Percentiles rank a stretch among this genome's conserved stretches.
Conservation (phyloP, 2,113 vertebrate species). For the Scomber scombrus region DNA sequence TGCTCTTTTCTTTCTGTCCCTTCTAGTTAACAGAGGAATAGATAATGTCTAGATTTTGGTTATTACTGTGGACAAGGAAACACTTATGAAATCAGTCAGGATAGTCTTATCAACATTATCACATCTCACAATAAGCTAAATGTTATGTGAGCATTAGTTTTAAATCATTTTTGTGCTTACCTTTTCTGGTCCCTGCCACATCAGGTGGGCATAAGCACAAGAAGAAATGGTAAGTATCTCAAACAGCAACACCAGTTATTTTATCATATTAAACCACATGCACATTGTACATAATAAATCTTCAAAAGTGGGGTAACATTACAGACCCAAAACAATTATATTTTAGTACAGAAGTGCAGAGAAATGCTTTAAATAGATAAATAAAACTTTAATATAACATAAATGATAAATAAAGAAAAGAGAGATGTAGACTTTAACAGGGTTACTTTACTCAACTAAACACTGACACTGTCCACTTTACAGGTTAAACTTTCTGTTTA, state of each 20-base stretch:
- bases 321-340: background rate
- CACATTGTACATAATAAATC: background rate
- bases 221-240: constrained; percentile 69
- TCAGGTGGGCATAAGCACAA: constrained; percentile 71
- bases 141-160: background rate
- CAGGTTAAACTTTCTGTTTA: too few relatives aligned
- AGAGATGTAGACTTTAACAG: background rate
- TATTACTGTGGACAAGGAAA: too few relatives aligned
- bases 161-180: constrained; percentile 84
- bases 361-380: background rate
- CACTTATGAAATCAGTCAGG: background rate
- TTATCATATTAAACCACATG: constrained; percentile 2
- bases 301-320: too few relatives aligned
- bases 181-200: constrained; percentile 93
- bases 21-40: background rate
- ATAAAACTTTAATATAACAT: background rate
- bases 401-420: too few relatives aligned
- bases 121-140: background rate
- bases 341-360: background rate
- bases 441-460: background rate
- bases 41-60: background rate
- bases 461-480: background rate
- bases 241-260: constrained; percentile 43
- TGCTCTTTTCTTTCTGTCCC: background rate
- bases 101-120: background rate